These are phyloP conservation scores for Xiphophorus hellerii DNA, from an alignment of 2,113 vertebrate species.

Conservation along the genomic window DNA sequence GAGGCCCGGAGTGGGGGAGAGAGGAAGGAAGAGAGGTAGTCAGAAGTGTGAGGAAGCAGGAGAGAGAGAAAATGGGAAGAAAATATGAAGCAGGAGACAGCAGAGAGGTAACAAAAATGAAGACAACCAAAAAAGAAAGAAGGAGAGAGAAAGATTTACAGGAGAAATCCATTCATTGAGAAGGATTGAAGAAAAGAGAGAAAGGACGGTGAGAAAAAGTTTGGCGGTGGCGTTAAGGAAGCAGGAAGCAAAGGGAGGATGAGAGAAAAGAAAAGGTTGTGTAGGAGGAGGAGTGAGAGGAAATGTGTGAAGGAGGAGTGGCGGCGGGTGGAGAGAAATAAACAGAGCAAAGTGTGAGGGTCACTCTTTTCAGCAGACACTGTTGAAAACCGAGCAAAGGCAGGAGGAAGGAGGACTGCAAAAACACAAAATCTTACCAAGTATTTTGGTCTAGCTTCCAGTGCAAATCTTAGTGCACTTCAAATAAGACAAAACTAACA, in stretches of 20 bases:
- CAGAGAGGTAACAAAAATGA: constrained; percentile 32
- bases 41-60: constrained; percentile 64
- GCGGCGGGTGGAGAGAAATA: constrained; percentile 72
- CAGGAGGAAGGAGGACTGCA: constrained; percentile 24
- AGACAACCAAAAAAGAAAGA: constrained; percentile 24
- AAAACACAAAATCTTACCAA: too few relatives aligned
- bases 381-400: constrained; percentile 70
- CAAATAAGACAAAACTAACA: too few relatives aligned
- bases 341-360: constrained; percentile 76
- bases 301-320: constrained; percentile 54
- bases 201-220: constrained; percentile 29
- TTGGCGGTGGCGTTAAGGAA: constrained; percentile 9
- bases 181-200: constrained; percentile 11
- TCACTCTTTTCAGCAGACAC: constrained; percentile 70
- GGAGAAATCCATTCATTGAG: constrained; percentile 49
- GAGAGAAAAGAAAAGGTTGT: constrained; percentile 51
- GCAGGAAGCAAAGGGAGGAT: constrained; percentile 27
- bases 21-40: constrained; percentile 77
- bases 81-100: constrained; percentile 22
- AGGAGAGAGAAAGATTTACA: constrained; percentile 43
- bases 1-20: constrained; percentile 83
- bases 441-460: too few relatives aligned
- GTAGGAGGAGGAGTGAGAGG: constrained; percentile 42
- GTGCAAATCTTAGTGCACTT: too few relatives aligned
- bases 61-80: constrained; percentile 18